Evolutionary conservation across 2,888 invertebrate genomes (phyloP).

Genomic region (Tetragonula carbonaria): DNA sequence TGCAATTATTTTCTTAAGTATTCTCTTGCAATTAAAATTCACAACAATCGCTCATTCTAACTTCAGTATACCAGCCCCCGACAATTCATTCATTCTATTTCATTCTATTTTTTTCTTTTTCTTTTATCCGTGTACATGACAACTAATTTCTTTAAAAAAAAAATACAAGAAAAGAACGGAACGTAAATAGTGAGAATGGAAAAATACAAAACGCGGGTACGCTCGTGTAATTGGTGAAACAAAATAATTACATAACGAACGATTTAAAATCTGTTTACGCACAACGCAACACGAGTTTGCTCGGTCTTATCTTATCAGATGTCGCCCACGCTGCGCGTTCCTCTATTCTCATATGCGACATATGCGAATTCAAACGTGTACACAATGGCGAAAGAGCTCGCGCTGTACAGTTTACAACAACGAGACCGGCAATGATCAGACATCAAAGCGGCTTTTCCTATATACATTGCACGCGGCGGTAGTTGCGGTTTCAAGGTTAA

Average conservation of each 20-base stretch:
- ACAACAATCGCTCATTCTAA: background rate
- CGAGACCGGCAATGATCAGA: slow-evolving; percentile 52
- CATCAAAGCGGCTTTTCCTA: slow-evolving; percentile 34
- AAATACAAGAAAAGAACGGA: background rate
- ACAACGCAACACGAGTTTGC: slow-evolving; percentile 14
- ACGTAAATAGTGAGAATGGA: background rate
- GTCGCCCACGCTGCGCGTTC: slow-evolving; percentile 46
- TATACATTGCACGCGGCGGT: slow-evolving; percentile 10
- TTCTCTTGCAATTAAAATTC: too few species aligned
- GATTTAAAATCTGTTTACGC: slow-evolving; percentile 47
- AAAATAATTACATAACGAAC: slow-evolving; percentile 30
- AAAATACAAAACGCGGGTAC: slow-evolving; percentile 13
- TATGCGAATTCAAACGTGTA: slow-evolving; percentile 3
- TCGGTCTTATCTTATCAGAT: slow-evolving; percentile 61
- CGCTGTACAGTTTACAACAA: slow-evolving; percentile 9
- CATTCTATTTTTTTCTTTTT: background rate
- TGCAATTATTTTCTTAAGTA: background rate
- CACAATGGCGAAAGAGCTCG: slow-evolving; percentile 10
- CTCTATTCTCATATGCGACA: slow-evolving; percentile 26
- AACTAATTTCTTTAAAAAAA: background rate
- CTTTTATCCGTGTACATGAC: too few species aligned
- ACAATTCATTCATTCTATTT: background rate
- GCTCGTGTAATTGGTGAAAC: background rate
- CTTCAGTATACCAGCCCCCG: background rate
- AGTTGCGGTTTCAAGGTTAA: slow-evolving; percentile 60